phyloP scores from a whole-genome alignment of 1,140 invertebrate genomes.

The Nixonia krombeini region DNA sequence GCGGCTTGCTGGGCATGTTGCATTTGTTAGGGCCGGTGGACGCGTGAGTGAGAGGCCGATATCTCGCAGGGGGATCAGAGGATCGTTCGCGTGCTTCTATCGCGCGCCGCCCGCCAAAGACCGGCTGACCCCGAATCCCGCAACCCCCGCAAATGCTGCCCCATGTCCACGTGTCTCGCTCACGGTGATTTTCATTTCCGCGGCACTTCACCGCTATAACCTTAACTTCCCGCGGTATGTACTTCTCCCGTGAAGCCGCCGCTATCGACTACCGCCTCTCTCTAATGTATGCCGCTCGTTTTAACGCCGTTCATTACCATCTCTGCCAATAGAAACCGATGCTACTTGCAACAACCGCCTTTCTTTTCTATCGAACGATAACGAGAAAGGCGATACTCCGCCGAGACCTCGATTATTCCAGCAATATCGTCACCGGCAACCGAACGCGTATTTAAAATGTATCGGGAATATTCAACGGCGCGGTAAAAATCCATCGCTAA shows the following conservation, averaged over 20 bases:
- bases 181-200: slow-evolving; percentile 71
- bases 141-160: slow-evolving; percentile 44
- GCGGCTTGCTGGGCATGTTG: slow-evolving; percentile 55
- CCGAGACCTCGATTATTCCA: no score
- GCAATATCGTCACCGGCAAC: no score
- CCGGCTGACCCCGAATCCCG: slow-evolving; percentile 45
- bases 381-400: no score
- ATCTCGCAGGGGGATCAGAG: slow-evolving; percentile 70
- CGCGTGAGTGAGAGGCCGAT: slow-evolving; percentile 70
- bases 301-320: slow-evolving; percentile 18
- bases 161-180: slow-evolving; percentile 67
- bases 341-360: no score
- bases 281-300: slow-evolving; percentile 34
- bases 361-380: no score
- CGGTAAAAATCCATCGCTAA: no score
- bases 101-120: slow-evolving; percentile 27
- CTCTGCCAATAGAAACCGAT: slow-evolving; percentile 5
- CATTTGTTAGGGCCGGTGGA: slow-evolving; percentile 58
- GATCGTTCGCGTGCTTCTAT: slow-evolving; percentile 65
- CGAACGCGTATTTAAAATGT: no score
- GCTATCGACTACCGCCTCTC: slow-evolving; percentile 40
- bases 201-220: slow-evolving; percentile 58
- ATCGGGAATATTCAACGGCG: no score
- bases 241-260: slow-evolving; percentile 25
- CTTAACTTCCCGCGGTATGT: slow-evolving; percentile 46